Evolutionary conservation across 53 echinoderm and acorn worm genomes (phyloP).

Genomic region (Astropecten irregularis): DNA sequence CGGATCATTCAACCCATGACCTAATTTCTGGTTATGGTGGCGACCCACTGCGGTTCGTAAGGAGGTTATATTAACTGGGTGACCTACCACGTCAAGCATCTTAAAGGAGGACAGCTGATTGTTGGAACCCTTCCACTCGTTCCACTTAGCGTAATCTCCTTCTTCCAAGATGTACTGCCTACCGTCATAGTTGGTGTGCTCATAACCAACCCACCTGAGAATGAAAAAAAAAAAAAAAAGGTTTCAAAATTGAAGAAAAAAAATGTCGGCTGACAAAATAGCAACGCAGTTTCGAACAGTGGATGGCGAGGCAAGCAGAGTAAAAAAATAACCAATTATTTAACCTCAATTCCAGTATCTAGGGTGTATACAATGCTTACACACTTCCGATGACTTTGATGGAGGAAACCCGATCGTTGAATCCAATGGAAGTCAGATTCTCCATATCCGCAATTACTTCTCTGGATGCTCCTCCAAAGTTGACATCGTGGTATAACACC

Average conservation of each 20-base stretch:
- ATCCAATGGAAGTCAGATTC: conserved; percentile 13
- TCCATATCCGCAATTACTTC: conserved; percentile 1
- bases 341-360: no score
- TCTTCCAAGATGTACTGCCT: conserved; percentile 37
- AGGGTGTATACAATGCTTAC: no score
- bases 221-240: no score
- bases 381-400: conserved; percentile 34
- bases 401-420: conserved; percentile 18
- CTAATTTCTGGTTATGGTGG: no score
- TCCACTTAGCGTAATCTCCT: conserved; percentile 1
- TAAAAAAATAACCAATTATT: no score
- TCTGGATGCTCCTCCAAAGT: conserved; percentile 23
- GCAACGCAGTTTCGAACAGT: no score
- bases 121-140: neutral
- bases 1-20: no score
- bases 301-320: no score
- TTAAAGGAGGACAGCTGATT: conserved; percentile 27
- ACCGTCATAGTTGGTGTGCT: conserved; percentile 6
- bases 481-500: neutral
- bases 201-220: conserved; percentile 24
- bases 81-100: neutral
- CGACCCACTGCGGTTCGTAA: no score
- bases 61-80: no score
- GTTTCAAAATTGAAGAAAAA: no score
- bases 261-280: no score